A percentile compares a stretch with the other conserved stretches of the same genome.
phyloP scores from a whole-genome alignment of 2,888 invertebrate genomes.

The Selenia dentaria region DNA sequence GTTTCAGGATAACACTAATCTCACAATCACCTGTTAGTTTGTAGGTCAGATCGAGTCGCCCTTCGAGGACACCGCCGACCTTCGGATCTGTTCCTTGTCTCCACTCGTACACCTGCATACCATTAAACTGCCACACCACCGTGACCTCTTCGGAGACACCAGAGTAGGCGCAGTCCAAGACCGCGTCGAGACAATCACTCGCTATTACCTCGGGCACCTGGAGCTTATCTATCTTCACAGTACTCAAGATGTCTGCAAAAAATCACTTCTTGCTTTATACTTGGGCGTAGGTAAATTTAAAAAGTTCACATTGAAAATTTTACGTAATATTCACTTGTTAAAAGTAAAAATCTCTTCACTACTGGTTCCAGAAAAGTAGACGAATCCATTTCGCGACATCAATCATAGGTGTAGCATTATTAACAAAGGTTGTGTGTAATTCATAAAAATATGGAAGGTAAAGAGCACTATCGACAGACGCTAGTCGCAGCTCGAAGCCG shows the following conservation, averaged over 20 bases:
- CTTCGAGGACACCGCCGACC: conserved; percentile 36
- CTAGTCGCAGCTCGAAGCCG: no score
- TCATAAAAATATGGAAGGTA: no score
- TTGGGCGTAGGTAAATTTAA: background rate
- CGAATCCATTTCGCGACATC: no score
- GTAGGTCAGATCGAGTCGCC: conserved; percentile 35
- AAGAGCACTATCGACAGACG: no score
- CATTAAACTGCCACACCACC: conserved; percentile 45
- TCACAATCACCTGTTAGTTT: conserved; percentile 35
- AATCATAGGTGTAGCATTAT: no score
- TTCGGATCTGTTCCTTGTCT: conserved; percentile 32
- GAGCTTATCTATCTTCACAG: conserved; percentile 45
- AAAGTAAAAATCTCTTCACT: conserved; percentile 30
- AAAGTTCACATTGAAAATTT: background rate
- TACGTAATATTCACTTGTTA: conserved; percentile 30
- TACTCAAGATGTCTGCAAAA: conserved; percentile 35
- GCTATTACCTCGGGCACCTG: conserved; percentile 47
- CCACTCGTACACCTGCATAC: conserved; percentile 43
- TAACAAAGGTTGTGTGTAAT: no score
- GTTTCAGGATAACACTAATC: background rate
- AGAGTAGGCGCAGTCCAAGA: conserved; percentile 44
- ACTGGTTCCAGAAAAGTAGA: conserved; percentile 22
- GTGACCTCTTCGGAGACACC: conserved; percentile 36
- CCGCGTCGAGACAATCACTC: conserved; percentile 30
- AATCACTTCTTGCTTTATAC: no score